Evolutionary conservation across 64 coral and sea anemone species (phyloP).

Genomic region (Montipora efflorescens): DNA sequence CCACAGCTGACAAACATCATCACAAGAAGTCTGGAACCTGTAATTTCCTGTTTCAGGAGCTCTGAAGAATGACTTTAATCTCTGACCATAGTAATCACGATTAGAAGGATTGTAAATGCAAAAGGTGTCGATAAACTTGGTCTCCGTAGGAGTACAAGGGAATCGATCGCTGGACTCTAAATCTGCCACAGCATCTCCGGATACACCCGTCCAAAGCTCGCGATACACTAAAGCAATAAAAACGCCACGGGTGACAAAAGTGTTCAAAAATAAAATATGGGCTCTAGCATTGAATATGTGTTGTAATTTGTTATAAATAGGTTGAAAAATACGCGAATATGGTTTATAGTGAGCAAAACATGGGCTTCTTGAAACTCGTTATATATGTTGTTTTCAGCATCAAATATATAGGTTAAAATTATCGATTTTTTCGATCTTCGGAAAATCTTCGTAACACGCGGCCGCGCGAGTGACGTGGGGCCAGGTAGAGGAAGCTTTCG

Average conservation of each 20-base stretch:
- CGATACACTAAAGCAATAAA: slow-evolving; percentile 42
- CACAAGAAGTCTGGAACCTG: slow-evolving; percentile 74
- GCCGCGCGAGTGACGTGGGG: too few relatives aligned
- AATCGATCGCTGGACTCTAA: slow-evolving; percentile 26
- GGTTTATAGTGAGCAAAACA: too few relatives aligned
- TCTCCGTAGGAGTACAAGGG: slow-evolving; percentile 48
- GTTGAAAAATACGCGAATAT: too few relatives aligned
- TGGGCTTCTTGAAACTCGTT: too few relatives aligned
- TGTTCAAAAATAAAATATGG: not conserved
- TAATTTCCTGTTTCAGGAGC: slow-evolving; percentile 72
- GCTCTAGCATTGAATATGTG: too few relatives aligned
- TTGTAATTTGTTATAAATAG: too few relatives aligned
- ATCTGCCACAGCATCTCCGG: slow-evolving; percentile 15
- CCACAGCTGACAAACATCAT: slow-evolving; percentile 71
- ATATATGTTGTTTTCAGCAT: too few relatives aligned
- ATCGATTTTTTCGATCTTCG: too few relatives aligned
- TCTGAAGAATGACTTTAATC: slow-evolving; percentile 63
- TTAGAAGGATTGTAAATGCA: slow-evolving; percentile 14
- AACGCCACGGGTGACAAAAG: not conserved
- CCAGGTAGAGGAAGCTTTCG: too few relatives aligned
- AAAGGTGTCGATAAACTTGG: slow-evolving; percentile 42
- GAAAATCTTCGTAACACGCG: too few relatives aligned
- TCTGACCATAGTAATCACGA: slow-evolving; percentile 57
- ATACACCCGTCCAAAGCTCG: slow-evolving; percentile 58
- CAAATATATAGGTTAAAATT: too few relatives aligned